Evolutionary conservation across 2,113 vertebrate genomes (phyloP), one percentile per base, ranked within the genome.

Genomic region (Etheostoma spectabile): DNA sequence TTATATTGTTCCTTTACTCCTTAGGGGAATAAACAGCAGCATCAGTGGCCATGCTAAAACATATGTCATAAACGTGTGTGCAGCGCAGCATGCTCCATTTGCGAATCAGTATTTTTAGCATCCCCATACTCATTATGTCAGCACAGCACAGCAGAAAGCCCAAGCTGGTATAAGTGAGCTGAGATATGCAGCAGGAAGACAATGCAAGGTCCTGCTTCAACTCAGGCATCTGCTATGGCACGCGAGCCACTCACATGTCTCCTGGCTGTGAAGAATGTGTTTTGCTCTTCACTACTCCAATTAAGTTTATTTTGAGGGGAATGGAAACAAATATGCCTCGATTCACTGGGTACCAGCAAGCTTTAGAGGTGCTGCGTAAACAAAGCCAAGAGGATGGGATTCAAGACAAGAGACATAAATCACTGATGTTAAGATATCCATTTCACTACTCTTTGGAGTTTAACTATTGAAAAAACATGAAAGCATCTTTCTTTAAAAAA

Each of bases 81-180:
- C 86, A 82, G 82, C 57, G 78, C 77, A 71, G 83, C 77, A 48
- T 77, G 88, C 78, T 88, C 91, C 62, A 86, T 86, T 94, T 93
- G 92, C 69, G 84, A 73, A 18, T 62, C 46, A 77, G 89, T 95
- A 95, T 95, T 95, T 94, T 93, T 95, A 94, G 93, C 85, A 74
- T 85, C 60, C 21, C 81, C 83, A 78, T 49, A 63, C 87, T 90
- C 88, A 89, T 87, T 92, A 91, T 84, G 90, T 90, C 88, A 93
- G 89, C 90, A 77, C 49, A 22, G 79, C 84, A 64, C 73, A 74
- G 86, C 72, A 79, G 79, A 76, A 62, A 66, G 77, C 79, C 88
- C 53, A 8, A 16, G 74, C 53, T 62, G 67, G 63, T 70, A 76
- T 18, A 73, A 70, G 76, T 2, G 73, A 88, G 84, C 76, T 3